A percentile compares a stretch with the other conserved stretches of the same genome.
Conservation (phyloP, 2,888 invertebrate species). For the Amiota mariae region DNA sequence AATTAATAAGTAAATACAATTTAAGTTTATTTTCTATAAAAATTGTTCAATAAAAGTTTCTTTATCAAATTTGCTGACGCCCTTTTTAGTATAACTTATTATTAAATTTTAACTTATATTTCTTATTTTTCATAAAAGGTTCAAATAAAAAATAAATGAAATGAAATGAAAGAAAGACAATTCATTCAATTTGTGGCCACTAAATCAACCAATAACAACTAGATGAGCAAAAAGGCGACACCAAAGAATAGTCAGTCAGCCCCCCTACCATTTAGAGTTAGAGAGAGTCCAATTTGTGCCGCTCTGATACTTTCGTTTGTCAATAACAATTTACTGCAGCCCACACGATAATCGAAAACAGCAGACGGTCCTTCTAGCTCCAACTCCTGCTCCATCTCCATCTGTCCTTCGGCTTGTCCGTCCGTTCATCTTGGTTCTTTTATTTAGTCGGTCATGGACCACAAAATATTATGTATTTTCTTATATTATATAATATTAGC, state of each 20-base stretch:
- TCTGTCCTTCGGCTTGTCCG: too few species aligned
- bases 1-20: too few species aligned
- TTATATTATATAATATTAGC: conserved; percentile 3
- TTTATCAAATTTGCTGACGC: too few species aligned
- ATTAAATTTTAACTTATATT: conserved; percentile 61
- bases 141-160: neutral
- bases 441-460: conserved; percentile 48
- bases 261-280: neutral
- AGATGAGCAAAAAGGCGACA: conserved; percentile 56
- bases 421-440: too few species aligned
- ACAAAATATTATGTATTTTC: conserved; percentile 55
- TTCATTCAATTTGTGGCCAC: conserved; percentile 67
- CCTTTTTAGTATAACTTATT: conserved; percentile 40
- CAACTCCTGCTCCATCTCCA: neutral
- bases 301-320: conserved; percentile 65
- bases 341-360: conserved; percentile 61
- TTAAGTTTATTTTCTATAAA: too few species aligned
- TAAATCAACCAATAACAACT: conserved; percentile 64
- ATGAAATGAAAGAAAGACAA: conserved; percentile 50
- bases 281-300: conserved; percentile 60
- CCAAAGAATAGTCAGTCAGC: too few species aligned
- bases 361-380: conserved; percentile 52
- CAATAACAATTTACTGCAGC: conserved; percentile 67
- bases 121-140: conserved; percentile 60
- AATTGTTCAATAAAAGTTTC: too few species aligned